Conservation (phyloP, 2,797 vertebrate genomes). For the Phalanger gymnotis region DNA sequence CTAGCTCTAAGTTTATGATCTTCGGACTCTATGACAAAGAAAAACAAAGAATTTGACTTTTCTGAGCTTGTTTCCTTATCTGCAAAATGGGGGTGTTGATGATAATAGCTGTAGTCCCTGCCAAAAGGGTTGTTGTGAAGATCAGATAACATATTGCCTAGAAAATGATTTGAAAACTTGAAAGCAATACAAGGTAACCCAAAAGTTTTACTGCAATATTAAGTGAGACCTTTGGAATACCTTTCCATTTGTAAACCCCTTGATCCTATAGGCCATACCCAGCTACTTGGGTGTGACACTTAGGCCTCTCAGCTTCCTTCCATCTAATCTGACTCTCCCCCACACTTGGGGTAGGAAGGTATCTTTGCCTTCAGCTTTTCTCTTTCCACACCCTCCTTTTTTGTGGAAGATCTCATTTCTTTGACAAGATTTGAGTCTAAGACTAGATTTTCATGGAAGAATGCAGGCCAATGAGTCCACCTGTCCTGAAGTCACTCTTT, state of each 20-base stretch:
- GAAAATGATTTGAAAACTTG: neutral
- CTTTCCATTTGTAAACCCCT: neutral
- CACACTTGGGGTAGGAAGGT: neutral
- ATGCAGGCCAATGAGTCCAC: conserved; percentile 13
- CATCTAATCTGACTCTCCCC: neutral
- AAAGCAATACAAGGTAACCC: neutral
- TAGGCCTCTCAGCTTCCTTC: neutral
- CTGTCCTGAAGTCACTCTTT: conserved; percentile 56
- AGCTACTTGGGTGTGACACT: neutral
- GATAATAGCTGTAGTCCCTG: neutral
- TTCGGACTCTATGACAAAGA: neutral
- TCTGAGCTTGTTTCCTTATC: neutral
- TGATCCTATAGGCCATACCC: neutral
- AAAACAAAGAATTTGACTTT: neutral
- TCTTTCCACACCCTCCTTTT: conserved; percentile 13
- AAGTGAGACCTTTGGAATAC: neutral
- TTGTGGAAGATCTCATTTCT: conserved; percentile 16
- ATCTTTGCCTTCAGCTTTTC: neutral
- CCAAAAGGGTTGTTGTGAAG: neutral
- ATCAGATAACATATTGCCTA: neutral
- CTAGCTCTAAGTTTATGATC: neutral
- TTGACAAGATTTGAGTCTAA: neutral
- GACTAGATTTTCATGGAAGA: conserved; percentile 33
- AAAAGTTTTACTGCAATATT: neutral
- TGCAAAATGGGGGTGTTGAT: conserved; percentile 2